These are phyloP conservation scores for Lepidocyrtoides sp. DNA, from an alignment of 2,888 invertebrate species.

Conservation along the genomic window DNA sequence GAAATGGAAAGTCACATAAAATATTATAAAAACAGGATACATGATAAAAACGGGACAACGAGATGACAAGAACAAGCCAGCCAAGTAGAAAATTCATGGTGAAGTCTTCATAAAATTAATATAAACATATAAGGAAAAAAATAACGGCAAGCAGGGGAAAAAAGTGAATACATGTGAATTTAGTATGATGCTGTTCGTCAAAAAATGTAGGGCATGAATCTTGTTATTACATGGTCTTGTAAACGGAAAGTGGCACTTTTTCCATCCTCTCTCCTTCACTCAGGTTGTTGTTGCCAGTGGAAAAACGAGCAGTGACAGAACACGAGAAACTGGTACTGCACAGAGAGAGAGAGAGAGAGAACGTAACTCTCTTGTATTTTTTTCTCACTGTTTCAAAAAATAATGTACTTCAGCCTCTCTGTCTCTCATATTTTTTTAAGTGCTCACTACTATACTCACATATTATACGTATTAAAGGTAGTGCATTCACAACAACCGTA, in stretches of 20 bases:
- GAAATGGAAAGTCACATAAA: constrained; percentile 35
- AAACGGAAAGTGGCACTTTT: constrained; percentile 27
- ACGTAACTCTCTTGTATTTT: too few relatives aligned
- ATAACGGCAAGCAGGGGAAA: background rate
- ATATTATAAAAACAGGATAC: constrained; percentile 28
- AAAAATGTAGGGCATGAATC: constrained; percentile 28
- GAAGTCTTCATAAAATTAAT: constrained; percentile 76
- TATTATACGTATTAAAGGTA: too few relatives aligned
- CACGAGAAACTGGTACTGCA: background rate
- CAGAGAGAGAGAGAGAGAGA: too few relatives aligned
- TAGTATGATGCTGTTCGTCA: constrained; percentile 5
- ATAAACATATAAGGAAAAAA: constrained; percentile 45
- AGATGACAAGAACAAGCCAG: constrained; percentile 70
- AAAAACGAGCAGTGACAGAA: background rate
- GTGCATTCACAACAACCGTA: too few relatives aligned
- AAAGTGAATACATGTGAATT: background rate
- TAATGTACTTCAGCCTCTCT: background rate
- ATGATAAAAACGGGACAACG: constrained; percentile 15
- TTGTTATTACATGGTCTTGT: constrained; percentile 24
- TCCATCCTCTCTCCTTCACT: background rate
- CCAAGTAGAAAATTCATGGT: constrained; percentile 74
- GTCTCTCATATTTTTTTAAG: constrained; percentile 4
- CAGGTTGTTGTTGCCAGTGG: background rate
- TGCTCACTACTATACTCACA: background rate
- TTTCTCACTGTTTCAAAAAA: too few relatives aligned